Evolutionary conservation across 2,113 vertebrate genomes (phyloP).

Genomic region (Ptilonorhynchus violaceus): DNA sequence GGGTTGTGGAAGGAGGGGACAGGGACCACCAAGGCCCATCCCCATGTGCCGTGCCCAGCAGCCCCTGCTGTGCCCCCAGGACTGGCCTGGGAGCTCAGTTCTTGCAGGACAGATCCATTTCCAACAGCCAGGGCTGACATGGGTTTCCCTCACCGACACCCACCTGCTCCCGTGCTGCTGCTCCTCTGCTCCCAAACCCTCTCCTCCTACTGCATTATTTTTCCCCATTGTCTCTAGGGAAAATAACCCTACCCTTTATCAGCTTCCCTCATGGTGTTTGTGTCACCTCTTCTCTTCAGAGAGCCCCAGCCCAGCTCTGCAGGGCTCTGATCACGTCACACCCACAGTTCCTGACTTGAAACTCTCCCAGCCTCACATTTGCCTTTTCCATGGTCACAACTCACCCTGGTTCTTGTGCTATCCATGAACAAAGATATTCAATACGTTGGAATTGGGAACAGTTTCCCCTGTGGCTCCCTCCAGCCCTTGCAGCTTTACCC

Average conservation of each 20-base stretch:
- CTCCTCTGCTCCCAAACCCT: not conserved
- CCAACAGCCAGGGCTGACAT: not conserved
- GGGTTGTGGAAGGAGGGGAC: not conserved
- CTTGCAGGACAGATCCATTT: not conserved
- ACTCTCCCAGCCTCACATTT: not conserved
- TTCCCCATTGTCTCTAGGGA: not conserved
- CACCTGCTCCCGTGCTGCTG: not conserved
- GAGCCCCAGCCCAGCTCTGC: not conserved
- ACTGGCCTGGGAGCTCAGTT: fast-evolving
- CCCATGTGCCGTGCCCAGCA: not conserved
- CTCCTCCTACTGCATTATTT: not conserved
- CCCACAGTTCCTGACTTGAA: not conserved
- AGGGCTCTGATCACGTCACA: not conserved
- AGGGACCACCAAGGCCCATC: not conserved
- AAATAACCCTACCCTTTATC: not conserved
- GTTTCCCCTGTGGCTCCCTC: not conserved
- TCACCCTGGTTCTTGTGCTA: not conserved
- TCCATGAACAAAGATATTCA: not conserved
- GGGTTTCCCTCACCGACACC: not conserved
- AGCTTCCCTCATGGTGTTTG: not conserved
- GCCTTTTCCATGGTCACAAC: not conserved
- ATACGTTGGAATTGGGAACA: not conserved
- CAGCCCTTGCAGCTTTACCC: not conserved
- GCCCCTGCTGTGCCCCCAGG: not conserved
- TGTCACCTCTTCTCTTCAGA: not conserved